phyloP scores from a whole-genome alignment of 2,797 vertebrate species.

The Mallotus villosus region DNA sequence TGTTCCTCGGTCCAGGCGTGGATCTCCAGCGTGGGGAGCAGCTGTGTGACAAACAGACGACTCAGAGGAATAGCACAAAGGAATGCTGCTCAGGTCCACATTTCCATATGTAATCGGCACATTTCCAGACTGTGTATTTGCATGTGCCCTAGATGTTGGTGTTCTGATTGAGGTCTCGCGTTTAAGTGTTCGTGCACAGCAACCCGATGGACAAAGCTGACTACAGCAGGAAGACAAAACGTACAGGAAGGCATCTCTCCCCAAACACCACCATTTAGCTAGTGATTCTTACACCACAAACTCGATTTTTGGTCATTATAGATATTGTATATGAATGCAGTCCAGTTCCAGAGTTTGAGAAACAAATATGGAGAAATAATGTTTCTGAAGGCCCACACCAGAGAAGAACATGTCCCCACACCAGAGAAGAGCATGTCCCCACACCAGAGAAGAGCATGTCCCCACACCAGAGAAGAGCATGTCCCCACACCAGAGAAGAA shows the following conservation, averaged over 20 bases:
- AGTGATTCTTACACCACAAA: too few relatives aligned
- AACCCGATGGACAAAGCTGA: not conserved
- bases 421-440: constrained; percentile 53
- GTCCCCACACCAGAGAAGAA: constrained; percentile 55
- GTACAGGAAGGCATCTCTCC: too few relatives aligned
- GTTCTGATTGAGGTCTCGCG: not conserved
- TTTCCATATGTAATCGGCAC: constrained; percentile 4
- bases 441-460: constrained; percentile 51
- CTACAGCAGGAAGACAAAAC: too few relatives aligned
- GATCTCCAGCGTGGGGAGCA: constrained; percentile 95
- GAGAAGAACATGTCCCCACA: constrained; percentile 54
- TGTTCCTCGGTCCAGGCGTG: constrained; percentile 94
- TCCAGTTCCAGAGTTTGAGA: not conserved
- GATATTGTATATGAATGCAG: constrained; percentile 2
- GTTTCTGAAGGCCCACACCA: constrained; percentile 41
- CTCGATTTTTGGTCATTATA: not conserved
- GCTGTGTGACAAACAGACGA: constrained; percentile 78
- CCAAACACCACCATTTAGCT: too few relatives aligned
- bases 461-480: constrained; percentile 48
- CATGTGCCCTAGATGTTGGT: not conserved
- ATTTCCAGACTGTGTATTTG: not conserved
- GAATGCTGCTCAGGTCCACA: not conserved
- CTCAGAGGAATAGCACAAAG: constrained; percentile 33
- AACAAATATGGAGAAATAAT: constrained; percentile 43
- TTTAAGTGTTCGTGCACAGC: not conserved